Percentiles rank a stretch among this genome's conserved stretches.
phyloP scores from a whole-genome alignment of 1,140 invertebrate species.

The Drosophila pandora region DNA sequence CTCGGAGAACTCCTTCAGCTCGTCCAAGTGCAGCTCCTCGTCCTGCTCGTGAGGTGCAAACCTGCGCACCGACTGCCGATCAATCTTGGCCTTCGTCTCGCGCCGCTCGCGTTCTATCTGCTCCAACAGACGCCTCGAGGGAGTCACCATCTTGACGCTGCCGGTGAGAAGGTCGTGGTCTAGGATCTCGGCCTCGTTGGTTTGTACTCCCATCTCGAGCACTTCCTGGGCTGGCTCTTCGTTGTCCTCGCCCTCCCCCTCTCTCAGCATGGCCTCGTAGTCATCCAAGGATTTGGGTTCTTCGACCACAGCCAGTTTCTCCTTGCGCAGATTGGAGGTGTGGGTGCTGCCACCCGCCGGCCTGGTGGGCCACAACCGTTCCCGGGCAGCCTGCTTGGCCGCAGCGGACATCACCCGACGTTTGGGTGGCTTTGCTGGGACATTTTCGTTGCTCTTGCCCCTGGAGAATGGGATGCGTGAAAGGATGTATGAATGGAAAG shows the following conservation, averaged over 20 bases:
- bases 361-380: constrained; percentile 25
- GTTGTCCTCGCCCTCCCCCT: background rate
- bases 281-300: constrained; percentile 2
- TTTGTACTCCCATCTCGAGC: constrained; percentile 63
- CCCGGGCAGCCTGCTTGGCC: constrained; percentile 20
- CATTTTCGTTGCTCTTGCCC: background rate
- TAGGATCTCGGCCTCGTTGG: constrained; percentile 69
- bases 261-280: background rate
- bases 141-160: constrained; percentile 51
- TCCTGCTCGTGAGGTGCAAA: constrained; percentile 56
- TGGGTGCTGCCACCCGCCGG: constrained; percentile 8
- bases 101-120: constrained; percentile 42
- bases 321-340: constrained; percentile 7
- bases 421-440: constrained; percentile 1
- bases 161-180: constrained; percentile 63
- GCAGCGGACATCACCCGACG: constrained; percentile 13
- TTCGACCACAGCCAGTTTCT: background rate
- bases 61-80: constrained; percentile 41
- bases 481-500: background rate
- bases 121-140: constrained; percentile 44
- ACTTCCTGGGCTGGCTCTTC: background rate
- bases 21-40: constrained; percentile 67
- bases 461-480: background rate
- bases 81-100: constrained; percentile 24
- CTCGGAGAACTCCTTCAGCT: constrained; percentile 68